phyloP scores from a whole-genome alignment of 2,797 vertebrate species.

The Sitta carolinensis region DNA sequence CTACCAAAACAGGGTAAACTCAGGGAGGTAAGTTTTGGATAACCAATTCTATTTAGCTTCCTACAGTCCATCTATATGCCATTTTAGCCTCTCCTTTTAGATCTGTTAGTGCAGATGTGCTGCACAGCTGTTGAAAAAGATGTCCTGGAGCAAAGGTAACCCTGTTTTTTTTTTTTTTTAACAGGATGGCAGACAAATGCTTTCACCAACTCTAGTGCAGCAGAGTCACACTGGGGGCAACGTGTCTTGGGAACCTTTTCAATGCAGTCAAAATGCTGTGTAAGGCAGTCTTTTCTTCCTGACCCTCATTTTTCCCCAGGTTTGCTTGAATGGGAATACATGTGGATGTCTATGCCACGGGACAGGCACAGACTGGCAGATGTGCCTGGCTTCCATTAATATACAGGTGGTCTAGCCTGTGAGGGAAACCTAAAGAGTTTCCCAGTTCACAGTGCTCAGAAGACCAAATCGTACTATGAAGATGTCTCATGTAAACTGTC shows the following conservation, averaged over 20 bases:
- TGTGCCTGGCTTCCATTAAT: not conserved
- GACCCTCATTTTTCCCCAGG: not conserved
- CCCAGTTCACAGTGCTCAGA: not conserved
- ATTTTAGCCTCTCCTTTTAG: not conserved
- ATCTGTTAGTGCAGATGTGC: not conserved
- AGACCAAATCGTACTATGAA: not conserved
- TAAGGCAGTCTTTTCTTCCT: not conserved
- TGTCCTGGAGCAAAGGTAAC: not conserved
- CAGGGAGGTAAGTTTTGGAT: not conserved
- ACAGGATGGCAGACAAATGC: not conserved
- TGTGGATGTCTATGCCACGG: not conserved
- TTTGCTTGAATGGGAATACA: not conserved
- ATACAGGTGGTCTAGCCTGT: not conserved
- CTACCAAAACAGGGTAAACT: not conserved
- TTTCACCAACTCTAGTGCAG: not conserved
- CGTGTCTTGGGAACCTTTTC: rapidly evolving
- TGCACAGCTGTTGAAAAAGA: not conserved
- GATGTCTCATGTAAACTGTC: not conserved
- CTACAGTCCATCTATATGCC: not conserved
- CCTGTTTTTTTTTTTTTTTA: too few relatives aligned
- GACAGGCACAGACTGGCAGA: not conserved
- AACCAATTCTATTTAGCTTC: not conserved
- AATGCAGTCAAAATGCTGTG: not conserved
- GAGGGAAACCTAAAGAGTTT: not conserved
- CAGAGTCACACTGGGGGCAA: not conserved